phyloP scores from a whole-genome alignment of 2,888 invertebrate species.

The Sinotaia quadrata region DNA sequence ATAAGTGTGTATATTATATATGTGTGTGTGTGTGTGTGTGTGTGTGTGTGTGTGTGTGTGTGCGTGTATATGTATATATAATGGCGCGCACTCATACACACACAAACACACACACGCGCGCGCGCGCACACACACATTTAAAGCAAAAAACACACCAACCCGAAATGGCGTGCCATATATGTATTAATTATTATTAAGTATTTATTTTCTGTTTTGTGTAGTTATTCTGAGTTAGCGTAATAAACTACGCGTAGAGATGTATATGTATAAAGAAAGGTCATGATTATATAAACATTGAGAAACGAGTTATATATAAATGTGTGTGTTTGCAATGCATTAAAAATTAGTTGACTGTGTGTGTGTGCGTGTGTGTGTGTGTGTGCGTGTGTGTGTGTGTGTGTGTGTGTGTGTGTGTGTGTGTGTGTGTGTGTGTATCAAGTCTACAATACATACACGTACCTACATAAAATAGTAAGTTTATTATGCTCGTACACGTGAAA shows the following conservation, averaged over 20 bases:
- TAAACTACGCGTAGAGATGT: too few species aligned
- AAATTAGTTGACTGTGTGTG: not conserved
- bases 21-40: not conserved
- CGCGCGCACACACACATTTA: conserved; percentile 7
- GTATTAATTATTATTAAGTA: not conserved
- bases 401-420: conserved; percentile 1
- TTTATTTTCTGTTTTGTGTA: not conserved
- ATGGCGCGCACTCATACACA: not conserved
- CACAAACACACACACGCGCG: conserved; percentile 4
- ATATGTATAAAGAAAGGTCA: not conserved
- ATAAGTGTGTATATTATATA: not conserved
- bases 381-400: not conserved
- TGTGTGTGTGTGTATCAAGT: not conserved
- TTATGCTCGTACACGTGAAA: too few species aligned
- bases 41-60: not conserved
- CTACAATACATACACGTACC: not conserved
- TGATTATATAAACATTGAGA: not conserved
- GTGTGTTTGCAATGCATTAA: too few species aligned
- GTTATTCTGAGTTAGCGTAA: too few species aligned
- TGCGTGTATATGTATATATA: not conserved
- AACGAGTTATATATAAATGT: not conserved
- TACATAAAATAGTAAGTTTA: conserved; percentile 1
- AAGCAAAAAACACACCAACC: not conserved
- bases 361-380: not conserved
- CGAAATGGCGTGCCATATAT: not conserved